A percentile compares a stretch with the other conserved stretches of the same genome.
Conservation (phyloP, 2,797 vertebrate genomes). For the Naso thynnoides region DNA sequence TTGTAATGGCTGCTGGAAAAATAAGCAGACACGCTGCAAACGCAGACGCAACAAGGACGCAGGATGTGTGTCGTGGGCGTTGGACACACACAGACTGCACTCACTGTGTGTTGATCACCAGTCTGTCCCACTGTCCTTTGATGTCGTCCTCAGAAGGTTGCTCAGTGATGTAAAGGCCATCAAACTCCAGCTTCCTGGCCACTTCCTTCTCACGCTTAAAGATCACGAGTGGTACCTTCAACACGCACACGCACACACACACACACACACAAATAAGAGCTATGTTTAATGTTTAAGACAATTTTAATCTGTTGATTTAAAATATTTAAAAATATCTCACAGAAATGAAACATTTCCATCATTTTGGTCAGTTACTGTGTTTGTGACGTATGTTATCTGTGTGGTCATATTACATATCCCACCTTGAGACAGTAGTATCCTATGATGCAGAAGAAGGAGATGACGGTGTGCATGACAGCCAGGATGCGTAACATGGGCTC, state of each 20-base stretch:
- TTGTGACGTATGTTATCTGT: not conserved
- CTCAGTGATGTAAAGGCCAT: slow-evolving; percentile 94
- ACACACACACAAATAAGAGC: not conserved
- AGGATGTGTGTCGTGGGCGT: too few species aligned
- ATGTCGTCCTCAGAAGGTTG: slow-evolving; percentile 96
- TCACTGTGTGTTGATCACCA: slow-evolving; percentile 96
- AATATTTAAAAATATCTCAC: not conserved
- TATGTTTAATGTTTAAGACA: not conserved
- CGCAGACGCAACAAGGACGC: too few species aligned
- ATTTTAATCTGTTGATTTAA: not conserved
- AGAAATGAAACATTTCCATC: slow-evolving; percentile 1
- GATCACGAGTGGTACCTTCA: slow-evolving; percentile 92
- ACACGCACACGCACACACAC: slow-evolving; percentile 6
- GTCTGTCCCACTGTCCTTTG: slow-evolving; percentile 94
- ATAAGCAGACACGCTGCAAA: too few species aligned
- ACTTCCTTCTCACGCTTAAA: slow-evolving; percentile 96
- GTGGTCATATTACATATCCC: not conserved
- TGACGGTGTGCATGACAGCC: slow-evolving; percentile 93
- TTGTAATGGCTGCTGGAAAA: too few species aligned
- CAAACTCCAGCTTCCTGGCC: slow-evolving; percentile 93
- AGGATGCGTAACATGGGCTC: slow-evolving; percentile 93
- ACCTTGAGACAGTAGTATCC: slow-evolving; percentile 98
- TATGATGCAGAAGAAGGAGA: slow-evolving; percentile 98
- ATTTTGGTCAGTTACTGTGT: too few species aligned
- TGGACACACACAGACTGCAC: slow-evolving; percentile 56